phyloP scores from a whole-genome alignment of 1,140 invertebrate genomes.

The Zaprionus africanus region DNA sequence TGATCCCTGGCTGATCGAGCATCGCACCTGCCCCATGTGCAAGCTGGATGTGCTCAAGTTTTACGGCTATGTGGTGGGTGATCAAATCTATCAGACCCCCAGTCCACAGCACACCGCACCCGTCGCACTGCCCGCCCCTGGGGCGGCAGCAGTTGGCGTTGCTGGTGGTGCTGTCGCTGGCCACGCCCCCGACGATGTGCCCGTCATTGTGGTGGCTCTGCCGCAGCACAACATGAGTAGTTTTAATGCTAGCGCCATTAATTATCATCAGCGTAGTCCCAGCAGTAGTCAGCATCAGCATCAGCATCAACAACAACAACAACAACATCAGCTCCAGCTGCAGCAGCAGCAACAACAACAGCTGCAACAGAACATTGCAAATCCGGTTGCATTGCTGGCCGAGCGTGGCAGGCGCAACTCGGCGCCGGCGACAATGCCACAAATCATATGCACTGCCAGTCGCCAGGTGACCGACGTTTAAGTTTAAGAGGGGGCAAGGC shows the following conservation, averaged over 20 bases:
- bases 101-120: conserved; percentile 68
- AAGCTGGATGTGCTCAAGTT: conserved; percentile 97
- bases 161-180: conserved; percentile 12
- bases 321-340: not conserved
- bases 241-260: conserved; percentile 60
- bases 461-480: conserved; percentile 83
- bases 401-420: conserved; percentile 71
- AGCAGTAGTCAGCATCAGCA: conserved; percentile 62
- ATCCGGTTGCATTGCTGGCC: conserved; percentile 14
- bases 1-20: conserved; percentile 96
- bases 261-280: conserved; percentile 72
- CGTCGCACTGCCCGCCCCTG: conserved; percentile 26
- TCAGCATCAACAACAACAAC: conserved; percentile 34
- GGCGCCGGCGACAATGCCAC: conserved; percentile 68
- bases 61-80: conserved; percentile 93
- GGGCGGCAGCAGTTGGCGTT: not conserved
- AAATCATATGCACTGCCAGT: conserved; percentile 79
- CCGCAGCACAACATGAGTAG: conserved; percentile 63
- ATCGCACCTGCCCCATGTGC: conserved; percentile 97
- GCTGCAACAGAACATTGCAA: conserved; percentile 32
- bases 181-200: conserved; percentile 59
- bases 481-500: conserved; percentile 10
- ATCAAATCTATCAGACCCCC: conserved; percentile 79
- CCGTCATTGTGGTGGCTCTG: conserved; percentile 74
- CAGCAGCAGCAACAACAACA: conserved; percentile 41